These are phyloP conservation scores for Dinocampus coccinellae DNA, from an alignment of 2,888 invertebrate species.

Conservation along the genomic window DNA sequence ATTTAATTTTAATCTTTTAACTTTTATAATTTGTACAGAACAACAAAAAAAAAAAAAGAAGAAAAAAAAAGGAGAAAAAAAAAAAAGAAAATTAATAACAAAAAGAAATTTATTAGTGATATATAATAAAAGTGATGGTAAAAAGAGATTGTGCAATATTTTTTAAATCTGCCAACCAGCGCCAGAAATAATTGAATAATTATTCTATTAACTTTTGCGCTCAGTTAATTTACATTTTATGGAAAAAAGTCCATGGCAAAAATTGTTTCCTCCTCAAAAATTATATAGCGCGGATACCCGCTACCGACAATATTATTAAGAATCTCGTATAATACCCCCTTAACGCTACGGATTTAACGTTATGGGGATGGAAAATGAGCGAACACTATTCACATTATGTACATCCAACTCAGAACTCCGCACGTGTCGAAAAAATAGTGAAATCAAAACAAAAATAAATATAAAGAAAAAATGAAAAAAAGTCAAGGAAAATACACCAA, in stretches of 20 bases:
- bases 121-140: neutral
- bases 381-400: constrained; percentile 35
- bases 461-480: constrained; percentile 3
- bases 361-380: constrained; percentile 35
- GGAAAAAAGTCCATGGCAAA: neutral
- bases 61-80: no score
- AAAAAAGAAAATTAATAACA: no score
- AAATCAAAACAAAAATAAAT: constrained; percentile 25
- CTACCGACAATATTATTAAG: constrained; percentile 27
- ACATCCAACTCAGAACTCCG: neutral
- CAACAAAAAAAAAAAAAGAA: no score
- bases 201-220: constrained; percentile 8
- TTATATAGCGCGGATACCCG: neutral
- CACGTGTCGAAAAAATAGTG: neutral
- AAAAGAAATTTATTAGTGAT: neutral
- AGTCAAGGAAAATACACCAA: constrained; percentile 42
- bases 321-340: constrained; percentile 33
- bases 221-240: constrained; percentile 19
- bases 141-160: neutral
- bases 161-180: neutral
- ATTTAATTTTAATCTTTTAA: neutral
- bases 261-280: neutral
- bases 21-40: no score
- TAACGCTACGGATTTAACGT: constrained; percentile 45
- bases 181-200: constrained; percentile 17